phyloP scores from a whole-genome alignment of 2,113 vertebrate genomes.

The Hippocampus barbouri region DNA sequence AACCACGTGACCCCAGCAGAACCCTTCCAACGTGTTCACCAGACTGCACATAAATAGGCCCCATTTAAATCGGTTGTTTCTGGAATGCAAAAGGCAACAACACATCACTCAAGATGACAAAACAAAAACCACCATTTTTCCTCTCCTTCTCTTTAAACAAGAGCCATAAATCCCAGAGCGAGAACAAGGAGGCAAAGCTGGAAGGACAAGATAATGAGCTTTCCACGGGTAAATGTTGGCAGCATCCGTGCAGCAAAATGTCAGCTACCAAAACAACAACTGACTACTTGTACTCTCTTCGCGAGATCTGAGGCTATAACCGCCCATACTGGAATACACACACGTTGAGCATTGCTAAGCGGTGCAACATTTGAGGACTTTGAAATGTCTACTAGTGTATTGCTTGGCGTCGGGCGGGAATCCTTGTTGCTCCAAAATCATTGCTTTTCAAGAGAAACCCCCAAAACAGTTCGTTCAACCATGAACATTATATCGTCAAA shows the following conservation, averaged over 20 bases:
- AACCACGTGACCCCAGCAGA: not conserved
- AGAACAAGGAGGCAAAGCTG: conserved; percentile 40
- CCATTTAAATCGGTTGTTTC: not conserved
- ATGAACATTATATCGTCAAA: too few species aligned
- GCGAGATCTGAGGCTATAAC: not conserved
- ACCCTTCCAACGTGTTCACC: not conserved
- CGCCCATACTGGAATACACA: not conserved
- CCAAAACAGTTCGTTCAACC: too few species aligned
- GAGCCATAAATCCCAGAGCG: conserved; percentile 21
- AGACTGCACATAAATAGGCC: not conserved
- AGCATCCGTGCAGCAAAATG: conserved; percentile 15
- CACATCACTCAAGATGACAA: not conserved
- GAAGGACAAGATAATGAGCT: conserved; percentile 45
- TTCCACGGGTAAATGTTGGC: conserved; percentile 35
- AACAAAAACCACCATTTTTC: not conserved
- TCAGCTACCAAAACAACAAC: not conserved
- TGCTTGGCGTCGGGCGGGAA: too few species aligned
- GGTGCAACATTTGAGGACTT: not conserved
- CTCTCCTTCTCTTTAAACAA: conserved; percentile 4
- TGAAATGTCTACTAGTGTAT: not conserved
- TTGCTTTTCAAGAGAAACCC: too few species aligned
- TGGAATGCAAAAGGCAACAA: conserved; percentile 5
- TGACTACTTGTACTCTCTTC: not conserved
- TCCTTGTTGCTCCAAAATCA: too few species aligned
- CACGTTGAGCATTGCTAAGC: not conserved